Percentiles rank a stretch among this genome's conserved stretches.
These are phyloP conservation scores for Portevinia maculata DNA, from an alignment of 2,888 invertebrate genomes.

Conservation along the genomic window DNA sequence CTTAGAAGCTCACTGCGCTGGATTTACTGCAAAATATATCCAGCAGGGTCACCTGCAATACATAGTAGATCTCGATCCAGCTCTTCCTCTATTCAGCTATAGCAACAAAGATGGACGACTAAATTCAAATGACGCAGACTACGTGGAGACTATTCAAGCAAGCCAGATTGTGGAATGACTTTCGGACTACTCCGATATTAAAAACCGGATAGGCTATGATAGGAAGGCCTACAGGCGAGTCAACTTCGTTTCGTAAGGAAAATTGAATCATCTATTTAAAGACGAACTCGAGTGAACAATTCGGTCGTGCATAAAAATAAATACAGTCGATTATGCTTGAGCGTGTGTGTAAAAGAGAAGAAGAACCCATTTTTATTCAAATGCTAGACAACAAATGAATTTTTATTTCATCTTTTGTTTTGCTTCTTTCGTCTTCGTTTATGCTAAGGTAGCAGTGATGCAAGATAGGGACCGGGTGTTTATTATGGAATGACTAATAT, in stretches of 20 bases:
- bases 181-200: conserved; percentile 67
- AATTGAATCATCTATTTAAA: conserved; percentile 73
- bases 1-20: conserved; percentile 85
- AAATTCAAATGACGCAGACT: conserved; percentile 76
- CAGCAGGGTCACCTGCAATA: conserved; percentile 84
- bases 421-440: conserved; percentile 9
- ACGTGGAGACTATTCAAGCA: conserved; percentile 77
- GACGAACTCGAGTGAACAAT: conserved; percentile 41
- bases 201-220: conserved; percentile 47
- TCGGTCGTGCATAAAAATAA: conserved; percentile 22
- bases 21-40: conserved; percentile 84
- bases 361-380: conserved; percentile 26
- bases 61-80: conserved; percentile 83
- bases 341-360: conserved; percentile 5
- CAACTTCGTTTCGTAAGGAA: conserved; percentile 47
- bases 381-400: background rate
- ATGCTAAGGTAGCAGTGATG: background rate
- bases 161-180: conserved; percentile 83
- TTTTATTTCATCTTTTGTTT: background rate
- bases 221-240: conserved; percentile 53
- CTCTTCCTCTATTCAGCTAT: conserved; percentile 75
- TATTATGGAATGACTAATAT: conserved; percentile 60
- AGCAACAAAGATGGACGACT: conserved; percentile 67
- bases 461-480: background rate
- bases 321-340: background rate